A percentile compares a stretch with the other conserved stretches of the same genome.
These are phyloP conservation scores for Scolopax bukidnonensis DNA, from an alignment of 2,797 vertebrate species.

Conservation along the genomic window DNA sequence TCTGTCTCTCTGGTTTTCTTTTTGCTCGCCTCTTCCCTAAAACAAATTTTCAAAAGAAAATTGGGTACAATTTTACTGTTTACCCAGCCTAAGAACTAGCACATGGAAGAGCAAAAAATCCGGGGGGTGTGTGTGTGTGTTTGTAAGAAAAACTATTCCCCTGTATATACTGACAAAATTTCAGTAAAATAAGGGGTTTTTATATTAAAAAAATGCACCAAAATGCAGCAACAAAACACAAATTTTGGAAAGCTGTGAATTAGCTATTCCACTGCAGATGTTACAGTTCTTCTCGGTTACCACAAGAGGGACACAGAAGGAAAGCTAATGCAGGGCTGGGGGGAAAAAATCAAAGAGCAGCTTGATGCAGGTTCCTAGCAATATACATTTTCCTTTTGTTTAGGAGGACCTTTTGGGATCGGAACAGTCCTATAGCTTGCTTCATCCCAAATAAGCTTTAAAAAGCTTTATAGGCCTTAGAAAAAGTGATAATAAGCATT, in stretches of 20 bases:
- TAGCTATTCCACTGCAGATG: background rate
- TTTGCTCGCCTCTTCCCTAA: background rate
- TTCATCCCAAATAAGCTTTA: background rate
- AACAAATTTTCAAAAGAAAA: background rate
- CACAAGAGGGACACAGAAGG: constrained; percentile 67
- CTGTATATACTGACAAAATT: background rate
- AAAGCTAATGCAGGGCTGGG: background rate
- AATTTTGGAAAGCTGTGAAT: background rate
- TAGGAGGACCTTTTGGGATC: background rate
- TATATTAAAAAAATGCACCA: background rate
- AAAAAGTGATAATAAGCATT: background rate
- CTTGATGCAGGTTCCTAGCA: background rate
- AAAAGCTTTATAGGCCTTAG: background rate
- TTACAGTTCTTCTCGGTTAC: background rate
- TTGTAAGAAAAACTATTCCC: background rate
- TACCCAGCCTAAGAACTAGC: background rate
- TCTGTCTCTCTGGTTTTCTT: background rate
- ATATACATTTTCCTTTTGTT: background rate
- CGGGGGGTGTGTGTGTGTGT: too few species aligned
- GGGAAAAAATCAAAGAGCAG: background rate
- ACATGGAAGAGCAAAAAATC: background rate
- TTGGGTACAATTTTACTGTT: rapidly evolving
- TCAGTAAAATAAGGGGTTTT: background rate
- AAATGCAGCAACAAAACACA: background rate
- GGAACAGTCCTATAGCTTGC: background rate